Conservation (phyloP, 2,113 vertebrate species). For the Pelodiscus sinensis region DNA sequence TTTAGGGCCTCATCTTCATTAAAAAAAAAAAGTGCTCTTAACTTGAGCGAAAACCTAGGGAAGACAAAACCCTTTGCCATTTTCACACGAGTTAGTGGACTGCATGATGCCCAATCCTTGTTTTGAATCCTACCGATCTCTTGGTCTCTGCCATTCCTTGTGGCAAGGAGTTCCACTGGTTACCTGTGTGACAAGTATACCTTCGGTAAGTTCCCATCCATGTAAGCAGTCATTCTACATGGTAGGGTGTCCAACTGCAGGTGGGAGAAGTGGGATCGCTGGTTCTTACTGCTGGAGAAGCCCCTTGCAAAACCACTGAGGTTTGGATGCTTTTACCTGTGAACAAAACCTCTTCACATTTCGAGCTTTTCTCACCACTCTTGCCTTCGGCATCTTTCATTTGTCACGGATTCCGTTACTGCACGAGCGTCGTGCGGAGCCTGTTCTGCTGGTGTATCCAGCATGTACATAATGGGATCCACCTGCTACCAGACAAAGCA, state of each 20-base stretch:
- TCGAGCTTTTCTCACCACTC: accelerated
- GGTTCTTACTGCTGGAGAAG: neutral
- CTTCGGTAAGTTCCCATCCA: neutral
- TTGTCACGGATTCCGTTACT: neutral
- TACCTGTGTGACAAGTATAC: neutral
- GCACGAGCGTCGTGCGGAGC: accelerated
- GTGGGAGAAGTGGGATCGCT: neutral
- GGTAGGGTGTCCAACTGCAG: neutral
- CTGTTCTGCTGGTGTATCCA: neutral
- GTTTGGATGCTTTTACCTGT: neutral
- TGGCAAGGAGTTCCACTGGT: neutral
- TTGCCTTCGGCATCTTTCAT: neutral
- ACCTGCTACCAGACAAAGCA: constrained; percentile 55
- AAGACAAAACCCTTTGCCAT: neutral
- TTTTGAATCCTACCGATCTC: neutral
- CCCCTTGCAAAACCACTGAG: neutral
- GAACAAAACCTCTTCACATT: neutral
- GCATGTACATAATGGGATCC: constrained; percentile 24
- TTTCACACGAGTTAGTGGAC: neutral
- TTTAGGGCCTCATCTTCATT: neutral
- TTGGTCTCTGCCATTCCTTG: neutral
- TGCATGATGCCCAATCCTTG: neutral
- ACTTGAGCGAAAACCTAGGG: neutral
- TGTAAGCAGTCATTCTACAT: neutral
- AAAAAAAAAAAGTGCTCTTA: neutral